Conservation (phyloP, 2,888 invertebrate species). For the Drosophila macrospina region DNA sequence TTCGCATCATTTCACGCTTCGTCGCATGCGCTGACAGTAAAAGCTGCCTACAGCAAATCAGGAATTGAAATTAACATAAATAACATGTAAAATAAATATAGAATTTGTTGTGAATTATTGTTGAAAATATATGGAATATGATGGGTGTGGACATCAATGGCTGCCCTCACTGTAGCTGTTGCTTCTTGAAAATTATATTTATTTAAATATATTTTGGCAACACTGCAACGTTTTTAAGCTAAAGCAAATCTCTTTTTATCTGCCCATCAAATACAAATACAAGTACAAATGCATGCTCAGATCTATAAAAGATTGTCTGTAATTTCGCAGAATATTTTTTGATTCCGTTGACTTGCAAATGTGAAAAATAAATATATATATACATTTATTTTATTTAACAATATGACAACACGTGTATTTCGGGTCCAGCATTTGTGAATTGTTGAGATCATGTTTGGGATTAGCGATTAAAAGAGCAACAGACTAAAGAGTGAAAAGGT, state of each 20-base stretch:
- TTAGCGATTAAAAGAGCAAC: conserved; percentile 3
- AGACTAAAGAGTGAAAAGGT: conserved; percentile 3
- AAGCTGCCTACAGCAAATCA: neutral
- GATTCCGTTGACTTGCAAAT: conserved; percentile 10
- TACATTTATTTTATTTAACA: conserved; percentile 3
- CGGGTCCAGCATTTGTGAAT: conserved; percentile 8
- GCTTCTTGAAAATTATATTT: conserved; percentile 5
- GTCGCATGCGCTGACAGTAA: conserved; percentile 24
- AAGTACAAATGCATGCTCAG: conserved; percentile 7
- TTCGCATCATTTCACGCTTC: conserved; percentile 57
- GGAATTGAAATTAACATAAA: neutral
- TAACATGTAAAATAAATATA: too few relatives aligned
- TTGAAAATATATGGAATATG: neutral
- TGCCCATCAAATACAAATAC: neutral
- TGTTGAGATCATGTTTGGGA: conserved; percentile 31
- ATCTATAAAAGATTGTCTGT: too few relatives aligned
- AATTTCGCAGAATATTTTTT: conserved; percentile 24
- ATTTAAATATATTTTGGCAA: conserved; percentile 43
- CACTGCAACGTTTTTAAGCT: conserved; percentile 25
- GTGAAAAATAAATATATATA: neutral
- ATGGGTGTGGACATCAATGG: neutral
- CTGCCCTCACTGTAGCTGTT: neutral
- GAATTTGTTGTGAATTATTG: neutral
- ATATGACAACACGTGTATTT: conserved; percentile 37
- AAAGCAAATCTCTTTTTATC: conserved; percentile 25